These are phyloP conservation scores for Aproaerema taeniolella DNA, from an alignment of 2,888 invertebrate genomes.

Conservation along the genomic window DNA sequence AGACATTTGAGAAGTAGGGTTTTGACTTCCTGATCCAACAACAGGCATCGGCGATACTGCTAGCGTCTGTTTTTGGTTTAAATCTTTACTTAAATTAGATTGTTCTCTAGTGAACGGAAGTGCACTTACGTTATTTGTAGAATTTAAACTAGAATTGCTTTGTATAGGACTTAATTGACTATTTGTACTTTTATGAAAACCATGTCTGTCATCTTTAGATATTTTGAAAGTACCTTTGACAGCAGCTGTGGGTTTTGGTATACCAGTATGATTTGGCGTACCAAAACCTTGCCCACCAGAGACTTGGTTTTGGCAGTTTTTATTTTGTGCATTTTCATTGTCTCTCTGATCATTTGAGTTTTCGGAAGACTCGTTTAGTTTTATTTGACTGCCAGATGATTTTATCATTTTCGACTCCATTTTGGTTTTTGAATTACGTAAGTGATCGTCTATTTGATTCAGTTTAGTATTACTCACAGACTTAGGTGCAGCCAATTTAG, in stretches of 20 bases:
- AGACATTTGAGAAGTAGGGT: constrained; percentile 75
- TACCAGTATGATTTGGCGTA: constrained; percentile 75
- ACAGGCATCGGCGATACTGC: constrained; percentile 88
- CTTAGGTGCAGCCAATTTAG: constrained; percentile 73
- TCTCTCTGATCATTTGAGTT: constrained; percentile 40
- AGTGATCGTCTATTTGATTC: constrained; percentile 65
- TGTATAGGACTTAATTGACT: constrained; percentile 76
- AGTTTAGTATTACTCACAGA: constrained; percentile 67
- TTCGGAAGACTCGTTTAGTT: constrained; percentile 43
- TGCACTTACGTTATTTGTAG: constrained; percentile 67
- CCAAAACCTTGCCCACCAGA: constrained; percentile 67
- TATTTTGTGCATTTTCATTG: constrained; percentile 41
- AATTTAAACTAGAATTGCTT: constrained; percentile 77
- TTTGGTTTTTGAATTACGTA: constrained; percentile 50
- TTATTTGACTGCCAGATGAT: constrained; percentile 63
- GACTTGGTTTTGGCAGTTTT: constrained; percentile 32
- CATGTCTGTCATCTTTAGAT: constrained; percentile 74
- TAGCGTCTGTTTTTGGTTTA: constrained; percentile 68
- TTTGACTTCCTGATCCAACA: constrained; percentile 45
- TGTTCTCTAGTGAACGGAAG: constrained; percentile 70
- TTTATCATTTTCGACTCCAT: constrained; percentile 66
- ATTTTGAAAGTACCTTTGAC: constrained; percentile 93
- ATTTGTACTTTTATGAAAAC: constrained; percentile 74
- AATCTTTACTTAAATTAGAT: constrained; percentile 70
- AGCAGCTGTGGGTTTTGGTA: constrained; percentile 94